Percentiles rank a stretch among this genome's conserved stretches.
These are phyloP conservation scores for Unio pictorum DNA, from an alignment of 2,888 invertebrate genomes.

Conservation along the genomic window DNA sequence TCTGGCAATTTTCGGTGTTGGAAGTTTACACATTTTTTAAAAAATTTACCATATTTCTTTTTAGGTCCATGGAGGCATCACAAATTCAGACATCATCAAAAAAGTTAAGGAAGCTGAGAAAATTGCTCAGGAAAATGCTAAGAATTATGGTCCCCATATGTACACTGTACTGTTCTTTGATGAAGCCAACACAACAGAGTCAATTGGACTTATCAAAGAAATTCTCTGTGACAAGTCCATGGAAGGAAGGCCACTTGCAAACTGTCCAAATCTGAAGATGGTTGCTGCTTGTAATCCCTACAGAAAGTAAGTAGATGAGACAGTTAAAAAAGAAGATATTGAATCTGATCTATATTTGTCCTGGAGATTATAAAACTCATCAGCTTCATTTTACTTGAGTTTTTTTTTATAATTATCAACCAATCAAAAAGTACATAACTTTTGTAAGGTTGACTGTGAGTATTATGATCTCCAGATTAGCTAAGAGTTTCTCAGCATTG, in stretches of 20 bases:
- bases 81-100: constrained; percentile 53
- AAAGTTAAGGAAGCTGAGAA: constrained; percentile 56
- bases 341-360: no score
- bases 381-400: no score
- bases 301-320: constrained; percentile 51
- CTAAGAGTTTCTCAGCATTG: no score
- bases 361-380: no score
- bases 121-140: constrained; percentile 47
- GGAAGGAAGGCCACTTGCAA: constrained; percentile 49
- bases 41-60: no score
- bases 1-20: no score
- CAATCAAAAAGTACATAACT: no score
- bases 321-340: no score
- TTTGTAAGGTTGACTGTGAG: no score
- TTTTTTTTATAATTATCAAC: no score
- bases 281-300: constrained; percentile 70
- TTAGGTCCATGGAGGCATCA: constrained; percentile 68
- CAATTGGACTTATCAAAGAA: constrained; percentile 67
- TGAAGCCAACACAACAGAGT: constrained; percentile 69
- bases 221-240: constrained; percentile 66
- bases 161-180: constrained; percentile 67
- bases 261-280: constrained; percentile 54
- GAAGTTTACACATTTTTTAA: no score
- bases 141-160: constrained; percentile 36
- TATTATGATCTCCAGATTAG: no score